Base-by-base conservation (phyloP, 2,797 vertebrate species). In the Ctenochaetus hawaiiensis region DNA sequence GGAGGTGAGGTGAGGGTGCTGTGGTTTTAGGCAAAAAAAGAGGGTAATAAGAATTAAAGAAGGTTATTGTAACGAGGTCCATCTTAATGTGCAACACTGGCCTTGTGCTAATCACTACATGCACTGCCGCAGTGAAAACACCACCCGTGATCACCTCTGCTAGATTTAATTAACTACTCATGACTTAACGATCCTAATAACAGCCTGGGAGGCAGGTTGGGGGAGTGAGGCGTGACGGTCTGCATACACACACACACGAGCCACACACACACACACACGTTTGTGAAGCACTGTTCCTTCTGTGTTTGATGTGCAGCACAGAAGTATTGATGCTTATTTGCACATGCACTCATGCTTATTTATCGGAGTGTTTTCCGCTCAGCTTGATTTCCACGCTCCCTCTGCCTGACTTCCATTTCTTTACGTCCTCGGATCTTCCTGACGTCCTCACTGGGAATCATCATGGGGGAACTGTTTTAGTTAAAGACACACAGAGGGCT, bases 101-200 rank as follows among this genome's bases (percentile, higher is more conserved):
- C 60, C 58, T 67, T 2, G 9, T 72, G 63, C 72, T 84, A 75
- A 85, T 87, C 76, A 61, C 48, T 52, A 77, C 77, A 87, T 48
- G 72, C 53, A 56, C 54, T 17, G 20, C 58, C 9, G 39, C 72
- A 73, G 51, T 70, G 51, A 78, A 76, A 83, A 82, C 81, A 83
- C 5, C 66, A 75, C 39, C 67, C 53, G 53, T 72, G 78, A 83
- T 83, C 87, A 85, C 84, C 82, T 84, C 82, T 61, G 77, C 70
- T 67, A 67, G 67, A 84, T 82, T 81, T 87, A 89, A 85, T 89
- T 84, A 89, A 89, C 80, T 78, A 65, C 82, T 87, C 76, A 78
- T 22, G 75, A 83, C 82, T 90, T 84, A 82, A 89, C 34, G 57
- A 77, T 82, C 83, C 87, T 69, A 69, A 77, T 79, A 84, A 76